Base-by-base conservation (phyloP, 2,888 invertebrate genomes). In the Brachyptera risi region DNA sequence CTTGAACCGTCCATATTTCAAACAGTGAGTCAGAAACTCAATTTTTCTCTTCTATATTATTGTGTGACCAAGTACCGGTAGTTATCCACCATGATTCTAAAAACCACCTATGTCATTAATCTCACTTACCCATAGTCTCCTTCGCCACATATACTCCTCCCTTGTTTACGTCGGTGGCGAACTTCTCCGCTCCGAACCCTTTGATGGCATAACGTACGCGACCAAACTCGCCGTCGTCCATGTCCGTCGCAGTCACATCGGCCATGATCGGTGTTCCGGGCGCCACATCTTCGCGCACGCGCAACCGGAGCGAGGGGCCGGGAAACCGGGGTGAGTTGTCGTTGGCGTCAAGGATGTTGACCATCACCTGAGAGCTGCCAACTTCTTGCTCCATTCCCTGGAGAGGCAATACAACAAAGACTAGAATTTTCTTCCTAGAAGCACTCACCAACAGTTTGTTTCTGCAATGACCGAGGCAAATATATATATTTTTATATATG, bases 1-100 rank as follows among this genome's bases (percentile, higher is more conserved):
- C n/a, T n/a, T n/a, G n/a, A n/a, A n/a, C n/a, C n/a, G n/a, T n/a
- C n/a, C n/a, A n/a, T n/a, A n/a, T n/a, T n/a, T n/a, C n/a, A n/a
- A n/a, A n/a, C n/a, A n/a, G n/a, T n/a, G n/a, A n/a, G n/a, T n/a
- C n/a, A n/a, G n/a, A n/a, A n/a, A n/a, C n/a, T n/a, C n/a, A n/a
- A n/a, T n/a, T n/a, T n/a, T n/a, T n/a, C n/a, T n/a, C n/a, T n/a
- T n/a, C n/a, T n/a, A n/a, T n/a, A n/a, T n/a, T n/a, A n/a, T n/a
- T n/a, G n/a, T n/a, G n/a, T n/a, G n/a, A n/a, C n/a, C n/a, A n/a
- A n/a, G n/a, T n/a, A n/a, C 92, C 61, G 86, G 86, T 67, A 86
- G 87, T 67, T 90, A 89, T 11, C 81, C 82, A 71, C 93, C 93
- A 70, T 89, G 89, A 71, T 94, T 91, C 47, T 93, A 74, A n/a